phyloP scores from a whole-genome alignment of 2,888 invertebrate species.

The Drosophila helvetica region DNA sequence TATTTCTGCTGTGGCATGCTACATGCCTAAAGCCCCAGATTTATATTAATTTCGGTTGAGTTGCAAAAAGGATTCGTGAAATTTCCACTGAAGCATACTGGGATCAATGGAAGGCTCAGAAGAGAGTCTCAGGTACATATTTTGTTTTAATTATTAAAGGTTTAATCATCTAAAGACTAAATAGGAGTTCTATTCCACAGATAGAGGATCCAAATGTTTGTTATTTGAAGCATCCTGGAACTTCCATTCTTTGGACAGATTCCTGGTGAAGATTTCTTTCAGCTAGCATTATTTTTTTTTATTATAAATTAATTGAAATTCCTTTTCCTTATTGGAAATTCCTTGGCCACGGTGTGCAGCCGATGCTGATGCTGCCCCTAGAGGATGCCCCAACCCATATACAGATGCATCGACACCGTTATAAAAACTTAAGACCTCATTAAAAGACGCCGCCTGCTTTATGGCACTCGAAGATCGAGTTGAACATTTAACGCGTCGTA shows the following conservation, averaged over 20 bases:
- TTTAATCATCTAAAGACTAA: background rate
- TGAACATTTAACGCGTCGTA: slow-evolving; percentile 66
- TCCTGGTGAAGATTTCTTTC: no score
- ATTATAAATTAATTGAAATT: background rate
- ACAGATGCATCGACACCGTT: slow-evolving; percentile 54
- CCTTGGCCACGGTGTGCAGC: slow-evolving; percentile 22
- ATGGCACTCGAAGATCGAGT: slow-evolving; percentile 65
- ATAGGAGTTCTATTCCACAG: background rate
- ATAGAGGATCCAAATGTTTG: background rate
- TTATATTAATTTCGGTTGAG: background rate
- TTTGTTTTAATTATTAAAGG: background rate
- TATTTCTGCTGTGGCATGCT: background rate
- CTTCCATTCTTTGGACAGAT: no score
- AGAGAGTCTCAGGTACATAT: no score
- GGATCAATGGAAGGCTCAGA: background rate
- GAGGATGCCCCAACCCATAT: slow-evolving; percentile 7
- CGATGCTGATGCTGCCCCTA: background rate
- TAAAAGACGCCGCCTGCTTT: slow-evolving; percentile 74
- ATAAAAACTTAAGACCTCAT: slow-evolving; percentile 77
- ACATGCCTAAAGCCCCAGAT: background rate
- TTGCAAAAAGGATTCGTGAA: slow-evolving; percentile 21
- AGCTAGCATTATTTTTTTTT: no score
- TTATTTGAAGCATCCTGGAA: no score
- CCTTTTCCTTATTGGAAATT: background rate
- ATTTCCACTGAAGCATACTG: background rate